phyloP scores from a whole-genome alignment of 2,888 invertebrate genomes.

The Dendrolimus houi region DNA sequence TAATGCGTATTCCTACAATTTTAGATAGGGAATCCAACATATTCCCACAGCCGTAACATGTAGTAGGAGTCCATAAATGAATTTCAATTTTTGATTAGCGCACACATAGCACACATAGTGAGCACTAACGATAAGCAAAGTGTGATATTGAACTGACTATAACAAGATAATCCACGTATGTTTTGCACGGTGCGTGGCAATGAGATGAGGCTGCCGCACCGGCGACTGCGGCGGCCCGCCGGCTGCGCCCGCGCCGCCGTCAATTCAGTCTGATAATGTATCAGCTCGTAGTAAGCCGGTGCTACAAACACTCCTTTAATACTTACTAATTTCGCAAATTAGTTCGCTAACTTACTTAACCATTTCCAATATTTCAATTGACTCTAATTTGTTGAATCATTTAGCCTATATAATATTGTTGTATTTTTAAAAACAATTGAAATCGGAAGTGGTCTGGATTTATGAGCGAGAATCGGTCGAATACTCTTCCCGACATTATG shows the following conservation, averaged over 20 bases:
- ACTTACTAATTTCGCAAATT: slow-evolving; percentile 1
- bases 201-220: slow-evolving; percentile 37
- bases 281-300: slow-evolving; percentile 45
- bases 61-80: too few species aligned
- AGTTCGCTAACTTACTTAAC: neutral
- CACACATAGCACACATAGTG: too few species aligned
- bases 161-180: slow-evolving; percentile 23
- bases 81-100: too few species aligned
- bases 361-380: neutral
- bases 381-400: neutral
- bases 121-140: neutral
- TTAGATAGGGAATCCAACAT: too few species aligned
- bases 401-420: neutral
- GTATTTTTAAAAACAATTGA: slow-evolving; percentile 3
- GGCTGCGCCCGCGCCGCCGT: slow-evolving; percentile 20
- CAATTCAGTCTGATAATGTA: slow-evolving; percentile 45
- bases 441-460: slow-evolving; percentile 21
- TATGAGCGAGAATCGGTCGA: slow-evolving; percentile 51
- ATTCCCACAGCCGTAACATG: too few species aligned
- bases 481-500: slow-evolving; percentile 52
- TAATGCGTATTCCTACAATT: too few species aligned
- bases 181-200: slow-evolving; percentile 48
- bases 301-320: neutral
- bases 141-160: slow-evolving; percentile 2
- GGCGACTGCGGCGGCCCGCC: slow-evolving; percentile 19